Evolutionary conservation across 2,113 vertebrate genomes (phyloP), one percentile per base, ranked within the genome.

Genomic region (Athene noctua): DNA sequence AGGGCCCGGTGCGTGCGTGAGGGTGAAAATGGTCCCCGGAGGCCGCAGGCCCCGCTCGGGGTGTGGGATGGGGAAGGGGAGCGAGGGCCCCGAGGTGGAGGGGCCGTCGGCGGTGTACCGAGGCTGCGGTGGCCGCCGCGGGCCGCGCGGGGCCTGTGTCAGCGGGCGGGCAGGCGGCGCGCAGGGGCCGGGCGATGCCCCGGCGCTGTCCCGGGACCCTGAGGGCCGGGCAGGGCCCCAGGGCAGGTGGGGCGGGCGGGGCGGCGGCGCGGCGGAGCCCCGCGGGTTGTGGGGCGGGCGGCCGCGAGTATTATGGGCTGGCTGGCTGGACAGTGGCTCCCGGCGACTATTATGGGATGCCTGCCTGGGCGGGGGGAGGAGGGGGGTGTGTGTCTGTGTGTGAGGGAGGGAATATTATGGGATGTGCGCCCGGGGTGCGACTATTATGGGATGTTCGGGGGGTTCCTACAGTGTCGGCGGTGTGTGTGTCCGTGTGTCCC

Each of bases 231-330:
- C 34, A 27, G n/a, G 12, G 52, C 38, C 18, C 26, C 13, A 13
- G 38, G 46, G 57, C 58, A 65, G 74, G 74, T 55, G 55, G 40
- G 47, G 34, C 5, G 49, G 46, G 21, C n/a, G 72, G 55, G 74
- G 58, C 26, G 57, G 51, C 38, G 47, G 78, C 55, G 51, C 66
- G 62, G 73, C 79, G 49, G 72, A 92, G 90, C 62, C 91, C 93
- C 88, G 94, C 84, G 86, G 95, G 89, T 85, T 96, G 88, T 97
- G 85, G 93, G 89, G 97, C 98, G 94, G 97, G 91, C 93, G 86
- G 95, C 68, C 75, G 71, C 86, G 93, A 97, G 72, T 98, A 98
- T 98, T 98, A 98, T 98, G 98, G 98, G 98, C 97, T 98, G 98
- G 95, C 97, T 97, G 95, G 95, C 96, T 96, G 97, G 95, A 96